phyloP scores from a whole-genome alignment of 2,797 vertebrate species.

The Myotis daubentonii region DNA sequence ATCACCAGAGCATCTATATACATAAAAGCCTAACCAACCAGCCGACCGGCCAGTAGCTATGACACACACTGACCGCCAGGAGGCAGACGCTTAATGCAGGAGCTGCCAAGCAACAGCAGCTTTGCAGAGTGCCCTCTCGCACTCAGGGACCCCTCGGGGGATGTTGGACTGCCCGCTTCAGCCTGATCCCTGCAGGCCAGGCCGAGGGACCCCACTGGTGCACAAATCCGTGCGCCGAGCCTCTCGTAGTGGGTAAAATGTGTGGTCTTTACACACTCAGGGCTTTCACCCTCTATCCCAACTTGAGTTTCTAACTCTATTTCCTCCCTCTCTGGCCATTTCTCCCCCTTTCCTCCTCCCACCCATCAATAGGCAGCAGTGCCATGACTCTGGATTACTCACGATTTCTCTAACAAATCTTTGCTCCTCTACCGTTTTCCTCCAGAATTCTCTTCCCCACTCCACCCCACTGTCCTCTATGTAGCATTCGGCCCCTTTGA shows the following conservation, averaged over 20 bases:
- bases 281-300: neutral
- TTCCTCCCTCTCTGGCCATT: neutral
- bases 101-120: too few relatives aligned
- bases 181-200: too few relatives aligned
- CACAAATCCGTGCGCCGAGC: fast-evolving
- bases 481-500: neutral
- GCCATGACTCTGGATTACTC: neutral
- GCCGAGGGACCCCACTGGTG: too few relatives aligned
- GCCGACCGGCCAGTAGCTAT: too few relatives aligned
- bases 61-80: too few relatives aligned
- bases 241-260: neutral
- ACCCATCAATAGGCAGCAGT: neutral
- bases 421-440: neutral
- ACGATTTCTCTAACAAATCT: neutral
- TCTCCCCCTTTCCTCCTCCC: neutral
- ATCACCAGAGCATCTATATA: neutral
- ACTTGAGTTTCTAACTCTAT: neutral
- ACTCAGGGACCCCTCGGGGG: too few relatives aligned
- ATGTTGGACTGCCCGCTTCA: too few relatives aligned
- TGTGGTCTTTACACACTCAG: neutral
- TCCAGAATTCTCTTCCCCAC: neutral
- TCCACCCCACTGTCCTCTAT: neutral
- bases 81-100: too few relatives aligned
- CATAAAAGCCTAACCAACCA: too few relatives aligned
- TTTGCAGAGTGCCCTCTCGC: too few relatives aligned